Evolutionary conservation across 2,113 vertebrate species (phyloP), one percentile per base, ranked within the genome.

Genomic region (Spea multiplicata): DNA sequence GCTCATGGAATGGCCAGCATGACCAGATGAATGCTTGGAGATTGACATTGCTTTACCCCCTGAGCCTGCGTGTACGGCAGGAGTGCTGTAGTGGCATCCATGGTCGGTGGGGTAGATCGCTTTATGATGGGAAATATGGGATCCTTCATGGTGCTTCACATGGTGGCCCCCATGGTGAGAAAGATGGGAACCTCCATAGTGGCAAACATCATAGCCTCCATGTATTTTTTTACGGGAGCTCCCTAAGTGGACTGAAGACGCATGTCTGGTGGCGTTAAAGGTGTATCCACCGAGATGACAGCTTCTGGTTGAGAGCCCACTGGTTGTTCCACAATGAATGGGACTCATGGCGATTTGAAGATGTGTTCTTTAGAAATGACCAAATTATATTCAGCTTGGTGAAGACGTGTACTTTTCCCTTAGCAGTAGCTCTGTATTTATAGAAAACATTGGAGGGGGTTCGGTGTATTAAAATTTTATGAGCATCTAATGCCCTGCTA

Each of bases 1-100:
- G 44, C 65, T 12, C 5, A 30, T 16, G n/a, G 13, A n/a, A 16
- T 69, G 67, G 81, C 82, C 30, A 6, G 10, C 13, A n/a, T 16
- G n/a, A 2, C 67, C n/a, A 3, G 62, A 65, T 30, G 2, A 6
- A 17, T 69, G 14, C 44, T 69, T 69, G 13, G 47, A 69, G 14
- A 69, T 48, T n/a, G 67, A 69, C 46, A 49, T 50, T 49, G 46
- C 67, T 50, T 69, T 68, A 7, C 66, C 66, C 46, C 44, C 66
- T 6, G 66, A 68, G 7, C 66, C 66, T n/a, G 9, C 66, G 48
- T 69, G 67, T 44, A 69, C 67, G 50, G 46, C 48, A 45, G 67
- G 46, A 3, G 13, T 45, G 16, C 47, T 69, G n/a, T 16, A 7
- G 47, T 69, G 67, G 47, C 47, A 5, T 1, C 67, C 46, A 69